Evolutionary conservation across 2,113 vertebrate genomes (phyloP).

Genomic region (Corythornis madagascariensis): DNA sequence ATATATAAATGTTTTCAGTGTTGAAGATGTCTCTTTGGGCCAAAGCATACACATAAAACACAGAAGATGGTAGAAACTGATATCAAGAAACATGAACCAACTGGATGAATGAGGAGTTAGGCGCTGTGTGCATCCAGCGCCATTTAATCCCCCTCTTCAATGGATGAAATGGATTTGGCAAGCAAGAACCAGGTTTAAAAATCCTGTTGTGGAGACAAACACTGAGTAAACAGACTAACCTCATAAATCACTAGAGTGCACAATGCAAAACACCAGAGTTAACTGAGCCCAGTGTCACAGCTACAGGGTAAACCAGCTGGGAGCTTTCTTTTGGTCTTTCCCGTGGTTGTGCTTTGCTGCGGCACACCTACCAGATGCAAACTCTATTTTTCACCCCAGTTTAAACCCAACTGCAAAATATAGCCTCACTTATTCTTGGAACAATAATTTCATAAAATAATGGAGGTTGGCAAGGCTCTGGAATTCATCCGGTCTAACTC

Average conservation of each 20-base stretch:
- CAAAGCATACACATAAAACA: constrained; percentile 14
- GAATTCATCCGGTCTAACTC: neutral
- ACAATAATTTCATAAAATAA: neutral
- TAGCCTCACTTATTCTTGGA: neutral
- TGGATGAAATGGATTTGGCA: constrained; percentile 24
- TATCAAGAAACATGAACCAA: neutral
- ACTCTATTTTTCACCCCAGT: neutral
- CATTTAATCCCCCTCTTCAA: constrained; percentile 8
- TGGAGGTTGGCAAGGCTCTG: neutral
- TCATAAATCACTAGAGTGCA: neutral
- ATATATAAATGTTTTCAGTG: neutral
- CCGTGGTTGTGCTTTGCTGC: neutral
- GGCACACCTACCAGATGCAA: neutral
- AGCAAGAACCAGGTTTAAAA: constrained; percentile 18
- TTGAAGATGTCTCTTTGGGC: neutral
- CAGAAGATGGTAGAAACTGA: neutral
- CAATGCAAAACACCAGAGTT: neutral
- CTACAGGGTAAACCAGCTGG: neutral
- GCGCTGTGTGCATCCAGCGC: neutral
- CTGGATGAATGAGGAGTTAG: neutral
- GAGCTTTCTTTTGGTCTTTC: neutral
- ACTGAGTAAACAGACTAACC: constrained; percentile 2
- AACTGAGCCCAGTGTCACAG: neutral
- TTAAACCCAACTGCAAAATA: neutral
- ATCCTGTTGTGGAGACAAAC: constrained; percentile 1